Conservation (phyloP, 2,888 invertebrate species). For the Melanargia galathea region DNA sequence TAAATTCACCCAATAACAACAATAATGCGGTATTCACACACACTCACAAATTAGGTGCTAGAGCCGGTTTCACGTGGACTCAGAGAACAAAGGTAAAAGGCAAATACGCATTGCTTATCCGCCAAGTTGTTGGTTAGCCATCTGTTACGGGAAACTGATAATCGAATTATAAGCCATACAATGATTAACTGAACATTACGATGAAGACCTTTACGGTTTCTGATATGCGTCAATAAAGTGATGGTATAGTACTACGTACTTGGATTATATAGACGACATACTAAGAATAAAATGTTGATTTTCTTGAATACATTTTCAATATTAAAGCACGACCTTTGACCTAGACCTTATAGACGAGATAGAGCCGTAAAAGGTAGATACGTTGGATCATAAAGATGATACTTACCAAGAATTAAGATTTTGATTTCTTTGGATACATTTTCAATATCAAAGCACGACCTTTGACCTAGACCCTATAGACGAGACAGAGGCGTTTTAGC, state of each 20-base stretch:
- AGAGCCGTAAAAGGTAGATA: too few species aligned
- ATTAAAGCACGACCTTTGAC: neutral
- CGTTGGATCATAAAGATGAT: neutral
- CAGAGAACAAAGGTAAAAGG: neutral
- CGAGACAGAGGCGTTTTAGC: neutral
- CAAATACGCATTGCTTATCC: neutral
- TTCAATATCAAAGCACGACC: neutral
- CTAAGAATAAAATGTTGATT: neutral
- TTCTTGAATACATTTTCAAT: neutral
- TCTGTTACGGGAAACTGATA: constrained; percentile 3
- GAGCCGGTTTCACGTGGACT: neutral
- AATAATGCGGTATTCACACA: neutral
- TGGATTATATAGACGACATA: neutral
- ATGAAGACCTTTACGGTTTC: neutral
- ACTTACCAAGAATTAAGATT: neutral
- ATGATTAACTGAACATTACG: neutral
- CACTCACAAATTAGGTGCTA: neutral
- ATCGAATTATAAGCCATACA: constrained; percentile 1
- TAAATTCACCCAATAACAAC: too few species aligned
- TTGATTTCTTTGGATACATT: neutral
- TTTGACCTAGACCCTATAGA: neutral
- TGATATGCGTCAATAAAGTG: neutral
- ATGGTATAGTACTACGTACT: neutral
- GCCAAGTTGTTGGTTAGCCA: constrained; percentile 1
- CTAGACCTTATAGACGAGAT: neutral